Evolutionary conservation across 2,888 invertebrate genomes (phyloP).

Genomic region (Camponotus fellah): DNA sequence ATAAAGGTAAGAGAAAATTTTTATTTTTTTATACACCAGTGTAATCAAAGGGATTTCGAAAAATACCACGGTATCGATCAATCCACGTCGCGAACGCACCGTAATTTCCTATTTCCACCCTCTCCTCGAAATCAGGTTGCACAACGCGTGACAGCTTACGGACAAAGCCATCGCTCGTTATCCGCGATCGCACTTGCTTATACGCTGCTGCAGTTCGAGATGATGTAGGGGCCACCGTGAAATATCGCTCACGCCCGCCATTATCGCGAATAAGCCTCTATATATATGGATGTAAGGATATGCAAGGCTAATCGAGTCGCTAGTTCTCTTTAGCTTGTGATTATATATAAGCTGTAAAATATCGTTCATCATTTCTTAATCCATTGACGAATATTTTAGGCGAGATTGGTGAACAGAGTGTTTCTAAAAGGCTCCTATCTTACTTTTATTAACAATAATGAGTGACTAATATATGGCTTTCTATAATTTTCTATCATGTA

Average conservation of each 20-base stretch:
- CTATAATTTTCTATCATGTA: neutral
- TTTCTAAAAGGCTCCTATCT: neutral
- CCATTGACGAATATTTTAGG: neutral
- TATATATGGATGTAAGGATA: slow-evolving; percentile 53
- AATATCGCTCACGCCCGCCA: slow-evolving; percentile 70
- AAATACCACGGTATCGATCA: slow-evolving; percentile 62
- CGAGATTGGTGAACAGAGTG: neutral
- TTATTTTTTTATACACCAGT: too few relatives aligned
- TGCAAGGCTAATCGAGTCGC: slow-evolving; percentile 39
- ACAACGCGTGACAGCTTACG: slow-evolving; percentile 67
- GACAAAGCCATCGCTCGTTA: slow-evolving; percentile 72
- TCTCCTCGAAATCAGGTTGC: slow-evolving; percentile 72
- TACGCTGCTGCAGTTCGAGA: slow-evolving; percentile 73
- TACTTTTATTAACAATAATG: neutral
- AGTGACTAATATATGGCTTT: neutral
- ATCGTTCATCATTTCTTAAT: slow-evolving; percentile 6
- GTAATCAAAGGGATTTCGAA: slow-evolving; percentile 54
- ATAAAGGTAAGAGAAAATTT: too few relatives aligned
- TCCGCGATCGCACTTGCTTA: slow-evolving; percentile 76
- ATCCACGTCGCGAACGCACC: slow-evolving; percentile 61
- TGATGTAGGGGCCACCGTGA: slow-evolving; percentile 73
- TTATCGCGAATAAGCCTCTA: slow-evolving; percentile 70
- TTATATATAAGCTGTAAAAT: neutral
- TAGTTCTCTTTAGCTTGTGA: slow-evolving; percentile 1
- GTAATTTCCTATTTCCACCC: slow-evolving; percentile 74